These are phyloP conservation scores for Lepidochrysops patricia DNA, from an alignment of 2,888 invertebrate genomes.

Conservation along the genomic window DNA sequence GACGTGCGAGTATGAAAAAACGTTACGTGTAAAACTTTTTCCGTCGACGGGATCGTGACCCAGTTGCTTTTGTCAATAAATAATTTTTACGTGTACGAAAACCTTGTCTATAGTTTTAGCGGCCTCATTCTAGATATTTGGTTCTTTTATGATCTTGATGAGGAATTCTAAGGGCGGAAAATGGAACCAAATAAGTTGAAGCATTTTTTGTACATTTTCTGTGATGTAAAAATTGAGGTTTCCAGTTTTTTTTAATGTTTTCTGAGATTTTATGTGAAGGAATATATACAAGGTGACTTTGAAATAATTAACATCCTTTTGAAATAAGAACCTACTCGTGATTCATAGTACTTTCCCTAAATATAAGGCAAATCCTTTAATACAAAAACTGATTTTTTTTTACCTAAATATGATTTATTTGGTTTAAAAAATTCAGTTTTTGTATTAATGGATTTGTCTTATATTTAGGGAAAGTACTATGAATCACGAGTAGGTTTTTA, in stretches of 20 bases:
- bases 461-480: too few relatives aligned
- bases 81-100: not conserved
- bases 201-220: not conserved
- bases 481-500: too few relatives aligned
- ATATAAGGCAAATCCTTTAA: too few relatives aligned
- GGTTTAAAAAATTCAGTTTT: too few relatives aligned
- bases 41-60: slow-evolving; percentile 1
- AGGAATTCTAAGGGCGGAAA: not conserved
- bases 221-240: not conserved
- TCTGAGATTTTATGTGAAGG: too few relatives aligned
- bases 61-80: not conserved
- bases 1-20: not conserved
- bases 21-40: not conserved
- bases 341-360: too few relatives aligned
- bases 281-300: too few relatives aligned
- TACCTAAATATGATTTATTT: too few relatives aligned
- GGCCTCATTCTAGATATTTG: not conserved
- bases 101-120: not conserved
- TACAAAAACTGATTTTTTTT: too few relatives aligned
- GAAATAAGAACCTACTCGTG: too few relatives aligned
- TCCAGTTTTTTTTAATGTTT: not conserved
- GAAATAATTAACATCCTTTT: too few relatives aligned
- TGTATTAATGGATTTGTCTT: too few relatives aligned
- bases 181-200: not conserved
- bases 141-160: not conserved